Percentiles rank a stretch among this genome's conserved stretches.
phyloP scores from a whole-genome alignment of 2,797 vertebrate species.

The Peromyscus melanophrys region DNA sequence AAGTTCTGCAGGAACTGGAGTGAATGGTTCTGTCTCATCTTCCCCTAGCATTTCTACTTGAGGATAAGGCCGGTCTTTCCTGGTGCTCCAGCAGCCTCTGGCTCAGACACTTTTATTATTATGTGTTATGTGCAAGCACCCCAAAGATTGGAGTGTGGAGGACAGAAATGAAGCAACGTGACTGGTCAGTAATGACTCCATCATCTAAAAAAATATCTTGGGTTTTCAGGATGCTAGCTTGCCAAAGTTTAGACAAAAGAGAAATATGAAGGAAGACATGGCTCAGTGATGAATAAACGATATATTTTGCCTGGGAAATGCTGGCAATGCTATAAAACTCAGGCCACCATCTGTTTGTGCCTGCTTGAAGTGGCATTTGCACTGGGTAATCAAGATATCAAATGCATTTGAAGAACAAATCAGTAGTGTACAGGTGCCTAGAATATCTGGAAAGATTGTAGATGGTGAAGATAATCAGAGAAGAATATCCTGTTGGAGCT shows the following conservation, averaged over 20 bases:
- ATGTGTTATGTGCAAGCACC: not conserved
- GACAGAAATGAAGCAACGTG: not conserved
- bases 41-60: not conserved
- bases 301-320: slow-evolving; percentile 88
- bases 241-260: slow-evolving; percentile 57
- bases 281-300: slow-evolving; percentile 84
- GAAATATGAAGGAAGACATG: slow-evolving; percentile 69
- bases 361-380: slow-evolving; percentile 89
- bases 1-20: not conserved
- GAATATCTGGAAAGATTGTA: slow-evolving; percentile 4
- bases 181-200: not conserved
- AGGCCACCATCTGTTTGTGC: slow-evolving; percentile 88
- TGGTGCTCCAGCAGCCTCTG: not conserved
- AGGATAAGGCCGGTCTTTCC: not conserved
- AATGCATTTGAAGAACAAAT: slow-evolving; percentile 86
- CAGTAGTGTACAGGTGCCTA: slow-evolving; percentile 77
- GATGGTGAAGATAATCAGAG: not conserved
- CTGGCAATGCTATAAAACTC: slow-evolving; percentile 87
- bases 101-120: not conserved
- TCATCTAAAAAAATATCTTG: slow-evolving; percentile 3
- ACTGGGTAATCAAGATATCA: slow-evolving; percentile 90
- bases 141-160: not conserved
- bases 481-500: not conserved
- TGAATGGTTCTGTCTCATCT: not conserved
- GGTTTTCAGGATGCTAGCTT: slow-evolving; percentile 51